Percentiles rank a stretch among this genome's conserved stretches.
These are phyloP conservation scores for Pentamera pediparva DNA, from an alignment of 53 echinoderm and acorn worm genomes.

Conservation along the genomic window DNA sequence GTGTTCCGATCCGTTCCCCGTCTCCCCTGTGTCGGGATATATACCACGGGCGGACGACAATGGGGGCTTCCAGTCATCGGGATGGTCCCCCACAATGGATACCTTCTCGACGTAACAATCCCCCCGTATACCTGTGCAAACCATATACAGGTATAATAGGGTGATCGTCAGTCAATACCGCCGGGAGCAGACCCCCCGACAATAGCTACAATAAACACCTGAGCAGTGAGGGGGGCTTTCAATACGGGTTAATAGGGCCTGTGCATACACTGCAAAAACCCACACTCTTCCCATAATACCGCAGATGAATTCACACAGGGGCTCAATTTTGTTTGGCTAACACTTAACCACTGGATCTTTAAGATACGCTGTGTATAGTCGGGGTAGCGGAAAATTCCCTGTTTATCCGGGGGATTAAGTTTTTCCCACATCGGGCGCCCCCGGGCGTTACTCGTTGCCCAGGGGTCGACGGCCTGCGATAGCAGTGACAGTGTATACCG, in stretches of 20 bases:
- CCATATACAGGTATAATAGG: too few relatives aligned
- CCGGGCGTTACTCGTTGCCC: constrained; percentile 20
- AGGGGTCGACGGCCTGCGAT: constrained; percentile 27
- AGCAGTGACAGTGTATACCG: not conserved
- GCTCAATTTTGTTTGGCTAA: constrained; percentile 25
- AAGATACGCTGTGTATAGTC: constrained; percentile 12
- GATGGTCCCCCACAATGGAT: too few relatives aligned
- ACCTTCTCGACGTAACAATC: too few relatives aligned
- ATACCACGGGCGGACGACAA: too few relatives aligned
- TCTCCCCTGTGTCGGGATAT: too few relatives aligned
- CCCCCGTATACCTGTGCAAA: too few relatives aligned
- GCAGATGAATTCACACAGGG: constrained; percentile 19
- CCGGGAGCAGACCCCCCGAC: not conserved
- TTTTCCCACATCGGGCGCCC: not conserved
- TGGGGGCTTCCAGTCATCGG: too few relatives aligned
- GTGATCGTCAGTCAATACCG: not conserved
- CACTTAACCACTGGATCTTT: constrained; percentile 16
- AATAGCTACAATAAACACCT: not conserved
- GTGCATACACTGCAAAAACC: too few relatives aligned
- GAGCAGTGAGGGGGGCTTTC: too few relatives aligned
- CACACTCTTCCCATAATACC: not conserved
- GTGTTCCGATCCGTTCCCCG: too few relatives aligned
- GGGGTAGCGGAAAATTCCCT: constrained; percentile 24
- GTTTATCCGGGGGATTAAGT: constrained; percentile 28
- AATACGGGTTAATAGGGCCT: constrained; percentile 19